Evolutionary conservation across 2,797 vertebrate species (phyloP).

Genomic region (Aplochiton taeniatus): DNA sequence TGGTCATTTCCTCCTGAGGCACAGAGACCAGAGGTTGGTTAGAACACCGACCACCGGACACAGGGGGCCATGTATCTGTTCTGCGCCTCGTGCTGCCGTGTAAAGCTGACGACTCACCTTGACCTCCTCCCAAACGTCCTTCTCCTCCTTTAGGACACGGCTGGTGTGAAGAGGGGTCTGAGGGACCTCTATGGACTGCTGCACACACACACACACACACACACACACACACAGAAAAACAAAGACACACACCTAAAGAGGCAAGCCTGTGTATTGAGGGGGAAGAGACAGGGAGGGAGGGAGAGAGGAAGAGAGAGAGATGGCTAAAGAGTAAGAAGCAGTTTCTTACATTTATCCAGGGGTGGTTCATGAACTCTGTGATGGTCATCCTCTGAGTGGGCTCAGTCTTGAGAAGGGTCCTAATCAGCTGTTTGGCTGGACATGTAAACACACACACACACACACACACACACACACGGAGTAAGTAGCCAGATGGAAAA

Average conservation of each 20-base stretch:
- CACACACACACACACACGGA: neutral
- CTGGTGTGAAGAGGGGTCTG: conserved; percentile 98
- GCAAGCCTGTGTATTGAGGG: neutral
- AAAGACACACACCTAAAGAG: neutral
- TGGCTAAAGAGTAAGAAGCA: neutral
- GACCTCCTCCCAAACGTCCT: conserved; percentile 95
- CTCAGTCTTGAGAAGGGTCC: conserved; percentile 93
- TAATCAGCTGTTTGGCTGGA: conserved; percentile 93
- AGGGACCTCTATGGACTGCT: conserved; percentile 96
- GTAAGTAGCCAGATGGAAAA: too few species aligned
- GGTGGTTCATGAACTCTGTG: conserved; percentile 97
- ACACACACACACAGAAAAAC: too few species aligned
- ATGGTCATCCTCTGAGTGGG: conserved; percentile 97
- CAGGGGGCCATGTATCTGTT: neutral
- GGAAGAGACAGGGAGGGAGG: too few species aligned
- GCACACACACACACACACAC: conserved; percentile 24
- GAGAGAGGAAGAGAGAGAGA: neutral
- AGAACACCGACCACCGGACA: neutral
- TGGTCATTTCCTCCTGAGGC: conserved; percentile 96
- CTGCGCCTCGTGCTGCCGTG: neutral
- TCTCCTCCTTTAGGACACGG: conserved; percentile 93
- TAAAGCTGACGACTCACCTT: conserved; percentile 83
- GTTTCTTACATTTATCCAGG: conserved; percentile 94
- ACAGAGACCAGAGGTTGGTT: neutral
- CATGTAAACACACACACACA: conserved; percentile 10